Base-by-base conservation (phyloP, 2,797 vertebrate genomes). In the Lindbergichthys nudifrons region DNA sequence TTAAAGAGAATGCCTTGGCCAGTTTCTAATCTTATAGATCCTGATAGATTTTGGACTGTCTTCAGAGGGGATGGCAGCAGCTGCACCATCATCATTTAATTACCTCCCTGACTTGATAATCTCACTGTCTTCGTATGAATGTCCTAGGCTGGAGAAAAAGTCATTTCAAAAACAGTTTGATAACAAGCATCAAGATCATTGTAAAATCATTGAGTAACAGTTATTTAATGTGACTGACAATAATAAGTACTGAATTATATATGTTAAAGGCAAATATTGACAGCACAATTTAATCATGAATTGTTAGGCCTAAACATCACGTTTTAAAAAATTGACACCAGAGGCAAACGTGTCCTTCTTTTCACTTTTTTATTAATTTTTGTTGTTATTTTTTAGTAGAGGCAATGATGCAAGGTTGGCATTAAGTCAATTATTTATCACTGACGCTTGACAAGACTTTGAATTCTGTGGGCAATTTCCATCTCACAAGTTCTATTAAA, bases 91-190 rank as follows among this genome's bases (percentile, higher is more conserved):
- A 70, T 21, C 43, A 65, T 65, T 48, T 65, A 69, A 75, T 64
- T 42, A 50, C 36, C 42, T 16, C 15, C 45, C 23, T 45, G 15
- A 68, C 19, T 54, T 70, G 30, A 71, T 80, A 75, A 83, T 83
- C 62, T 76, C 16, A 7, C 32, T 56, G 19, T 70, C 61, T 41
- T 70, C 10, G 3, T 6, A 30, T 53, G 47, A 77, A 70, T 83
- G 15, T 66, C 59, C 51, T 36, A 54, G 56, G 59, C 50, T 26
- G 53, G 7, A 47, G n/a, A 50, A 52, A n/a, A 15, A 48, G 26
- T 69, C 14, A 56, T 61, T 58, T 32, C 16, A 36, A 15, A 65
- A 60, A 30, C 21, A 45, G 3, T 58, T 75, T 60, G 18, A 19
- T 46, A 36, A 57, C 14, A 46, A 46, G 15, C 45, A 46, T 18